Percentiles rank a stretch among this genome's conserved stretches.
phyloP scores from a whole-genome alignment of 2,888 invertebrate genomes.

The Magallana nippona region DNA sequence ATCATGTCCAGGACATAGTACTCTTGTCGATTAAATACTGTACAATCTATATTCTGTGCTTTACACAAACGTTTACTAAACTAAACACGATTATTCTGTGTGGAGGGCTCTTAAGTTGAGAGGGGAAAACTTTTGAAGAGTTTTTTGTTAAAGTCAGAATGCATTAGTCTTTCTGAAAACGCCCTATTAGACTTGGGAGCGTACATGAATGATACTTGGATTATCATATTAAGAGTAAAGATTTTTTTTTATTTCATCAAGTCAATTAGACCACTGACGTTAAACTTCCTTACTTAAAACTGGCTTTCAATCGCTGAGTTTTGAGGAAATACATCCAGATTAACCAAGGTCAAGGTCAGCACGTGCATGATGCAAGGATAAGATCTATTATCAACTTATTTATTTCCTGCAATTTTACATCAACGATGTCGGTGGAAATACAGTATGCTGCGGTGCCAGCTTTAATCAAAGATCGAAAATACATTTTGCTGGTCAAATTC shows the following conservation, averaged over 20 bases:
- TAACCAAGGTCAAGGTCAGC: conserved; percentile 6
- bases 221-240: too few species aligned
- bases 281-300: conserved; percentile 6
- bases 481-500: too few species aligned
- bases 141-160: not conserved
- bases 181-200: not conserved
- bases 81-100: not conserved
- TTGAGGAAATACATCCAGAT: not conserved
- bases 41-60: too few species aligned
- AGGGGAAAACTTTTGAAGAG: not conserved
- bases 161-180: not conserved
- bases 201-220: too few species aligned
- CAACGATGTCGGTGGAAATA: too few species aligned
- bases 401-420: not conserved
- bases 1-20: too few species aligned
- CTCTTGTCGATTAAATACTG: too few species aligned
- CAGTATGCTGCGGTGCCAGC: too few species aligned
- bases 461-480: too few species aligned
- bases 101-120: not conserved
- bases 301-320: not conserved
- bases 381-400: not conserved
- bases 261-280: not conserved
- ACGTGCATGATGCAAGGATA: not conserved
- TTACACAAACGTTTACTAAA: too few species aligned
- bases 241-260: not conserved